Evolutionary conservation across 2,797 vertebrate genomes (phyloP).

Genomic region (Pangasius larnaudii): DNA sequence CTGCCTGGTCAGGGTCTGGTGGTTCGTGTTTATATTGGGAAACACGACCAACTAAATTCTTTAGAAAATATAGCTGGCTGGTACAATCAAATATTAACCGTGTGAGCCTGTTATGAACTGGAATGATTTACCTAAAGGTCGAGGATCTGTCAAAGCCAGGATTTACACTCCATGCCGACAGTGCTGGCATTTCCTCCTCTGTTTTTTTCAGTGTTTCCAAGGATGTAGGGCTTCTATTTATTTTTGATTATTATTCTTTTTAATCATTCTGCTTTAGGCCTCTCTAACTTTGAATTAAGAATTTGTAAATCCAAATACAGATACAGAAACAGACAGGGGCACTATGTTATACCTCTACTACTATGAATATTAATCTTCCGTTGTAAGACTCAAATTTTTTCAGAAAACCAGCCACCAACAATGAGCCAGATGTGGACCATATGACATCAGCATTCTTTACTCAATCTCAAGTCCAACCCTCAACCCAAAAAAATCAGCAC

Average conservation of each 20-base stretch:
- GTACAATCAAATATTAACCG: neutral
- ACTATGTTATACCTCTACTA: neutral
- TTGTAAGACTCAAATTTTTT: neutral
- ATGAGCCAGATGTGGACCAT: constrained; percentile 2
- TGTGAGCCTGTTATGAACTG: neutral
- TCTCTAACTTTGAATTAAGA: neutral
- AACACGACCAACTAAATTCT: neutral
- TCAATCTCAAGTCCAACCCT: neutral
- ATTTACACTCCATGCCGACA: neutral
- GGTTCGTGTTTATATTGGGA: neutral
- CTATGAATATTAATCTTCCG: neutral
- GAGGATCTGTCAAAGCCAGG: neutral
- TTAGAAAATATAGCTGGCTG: neutral
- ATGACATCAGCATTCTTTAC: neutral
- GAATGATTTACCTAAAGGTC: no score
- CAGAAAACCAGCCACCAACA: neutral
- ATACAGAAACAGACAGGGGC: neutral
- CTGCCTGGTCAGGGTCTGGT: neutral
- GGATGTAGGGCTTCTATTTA: neutral
- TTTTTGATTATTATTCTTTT: no score
- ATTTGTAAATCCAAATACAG: neutral
- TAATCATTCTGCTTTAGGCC: neutral
- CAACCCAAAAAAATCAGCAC: constrained; percentile 4
- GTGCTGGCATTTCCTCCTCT: neutral
- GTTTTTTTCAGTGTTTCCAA: neutral